Evolutionary conservation across 2,888 invertebrate species (phyloP).

Genomic region (Brachypalpus laphriformis): DNA sequence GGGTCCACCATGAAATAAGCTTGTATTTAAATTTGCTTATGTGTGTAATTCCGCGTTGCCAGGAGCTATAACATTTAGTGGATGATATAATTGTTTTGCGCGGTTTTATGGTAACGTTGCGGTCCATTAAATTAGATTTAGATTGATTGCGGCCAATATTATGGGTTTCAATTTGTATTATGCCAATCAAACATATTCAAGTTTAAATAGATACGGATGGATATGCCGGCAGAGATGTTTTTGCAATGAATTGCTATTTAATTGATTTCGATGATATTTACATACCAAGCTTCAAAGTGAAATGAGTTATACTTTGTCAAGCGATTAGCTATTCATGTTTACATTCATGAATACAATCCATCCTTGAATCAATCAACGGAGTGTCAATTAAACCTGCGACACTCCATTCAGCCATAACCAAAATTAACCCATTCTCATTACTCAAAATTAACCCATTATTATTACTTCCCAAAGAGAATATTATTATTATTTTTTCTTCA

Average conservation of each 20-base stretch:
- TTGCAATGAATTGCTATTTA: neutral
- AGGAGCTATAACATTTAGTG: neutral
- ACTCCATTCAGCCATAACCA: too few species aligned
- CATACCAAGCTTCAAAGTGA: neutral
- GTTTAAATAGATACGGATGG: neutral
- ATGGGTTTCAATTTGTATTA: neutral
- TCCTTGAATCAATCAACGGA: too few species aligned
- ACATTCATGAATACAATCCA: too few species aligned
- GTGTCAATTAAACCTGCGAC: too few species aligned
- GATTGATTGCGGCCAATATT: constrained; percentile 35
- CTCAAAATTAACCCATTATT: too few species aligned
- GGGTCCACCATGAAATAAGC: constrained; percentile 13
- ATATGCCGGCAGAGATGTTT: neutral
- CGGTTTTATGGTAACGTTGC: constrained; percentile 17
- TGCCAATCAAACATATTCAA: constrained; percentile 8
- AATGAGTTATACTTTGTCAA: neutral
- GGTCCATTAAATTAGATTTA: constrained; percentile 29
- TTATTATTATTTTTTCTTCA: too few species aligned
- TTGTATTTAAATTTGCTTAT: neutral
- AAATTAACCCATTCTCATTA: too few species aligned
- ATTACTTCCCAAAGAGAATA: too few species aligned
- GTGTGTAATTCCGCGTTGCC: neutral
- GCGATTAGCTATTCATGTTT: too few species aligned
- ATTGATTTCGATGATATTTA: neutral
- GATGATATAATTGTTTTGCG: constrained; percentile 26